Evolutionary conservation across 2,888 invertebrate genomes (phyloP).

Genomic region (Pyrgus malvae): DNA sequence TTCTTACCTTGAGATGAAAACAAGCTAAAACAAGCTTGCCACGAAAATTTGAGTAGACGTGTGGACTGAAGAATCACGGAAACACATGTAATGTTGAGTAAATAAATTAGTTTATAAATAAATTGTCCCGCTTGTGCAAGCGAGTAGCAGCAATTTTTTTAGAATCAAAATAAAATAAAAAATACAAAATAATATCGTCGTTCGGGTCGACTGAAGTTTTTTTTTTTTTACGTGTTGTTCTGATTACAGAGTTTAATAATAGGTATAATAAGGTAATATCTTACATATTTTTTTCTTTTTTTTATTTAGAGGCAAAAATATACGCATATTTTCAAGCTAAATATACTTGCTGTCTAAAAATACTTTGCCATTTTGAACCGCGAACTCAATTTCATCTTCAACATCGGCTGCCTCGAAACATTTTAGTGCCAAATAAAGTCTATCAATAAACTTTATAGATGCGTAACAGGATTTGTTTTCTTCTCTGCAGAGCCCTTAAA

Average conservation of each 20-base stretch:
- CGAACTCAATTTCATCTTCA: constrained; percentile 23
- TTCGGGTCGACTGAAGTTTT: too few species aligned
- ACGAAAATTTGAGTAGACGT: background rate
- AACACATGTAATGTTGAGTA: background rate
- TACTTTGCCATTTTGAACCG: constrained; percentile 15
- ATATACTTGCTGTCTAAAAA: constrained; percentile 5
- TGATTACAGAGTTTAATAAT: too few species aligned
- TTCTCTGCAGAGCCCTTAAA: constrained; percentile 22
- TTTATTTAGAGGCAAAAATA: too few species aligned
- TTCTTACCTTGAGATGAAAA: background rate
- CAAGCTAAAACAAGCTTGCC: background rate
- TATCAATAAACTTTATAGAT: constrained; percentile 43
- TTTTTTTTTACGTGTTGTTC: too few species aligned
- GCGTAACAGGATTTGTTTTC: constrained; percentile 39
- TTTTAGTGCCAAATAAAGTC: constrained; percentile 42
- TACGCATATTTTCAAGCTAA: too few species aligned
- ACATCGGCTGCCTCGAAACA: constrained; percentile 38
- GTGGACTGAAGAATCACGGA: background rate
- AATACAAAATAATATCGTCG: too few species aligned
- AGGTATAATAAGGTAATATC: too few species aligned
- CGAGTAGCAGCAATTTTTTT: too few species aligned
- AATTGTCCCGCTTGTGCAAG: background rate
- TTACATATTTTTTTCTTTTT: too few species aligned
- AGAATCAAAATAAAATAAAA: too few species aligned
- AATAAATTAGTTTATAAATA: background rate